A percentile compares a stretch with the other conserved stretches of the same genome.
phyloP scores from a whole-genome alignment of 2,888 invertebrate genomes.

The Microchrysa polita region DNA sequence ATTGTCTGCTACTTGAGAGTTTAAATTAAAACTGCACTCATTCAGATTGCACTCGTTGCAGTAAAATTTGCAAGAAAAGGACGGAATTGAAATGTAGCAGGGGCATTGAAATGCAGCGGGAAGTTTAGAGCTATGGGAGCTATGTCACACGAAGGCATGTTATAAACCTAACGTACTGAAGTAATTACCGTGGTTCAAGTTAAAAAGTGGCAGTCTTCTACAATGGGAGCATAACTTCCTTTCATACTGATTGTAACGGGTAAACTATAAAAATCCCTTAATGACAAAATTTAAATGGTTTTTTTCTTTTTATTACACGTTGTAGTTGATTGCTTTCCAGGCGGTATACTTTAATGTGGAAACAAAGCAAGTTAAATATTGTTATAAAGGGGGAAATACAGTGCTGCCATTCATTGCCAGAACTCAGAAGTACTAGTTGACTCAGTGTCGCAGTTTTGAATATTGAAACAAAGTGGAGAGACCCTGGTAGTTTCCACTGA shows the following conservation, averaged over 20 bases:
- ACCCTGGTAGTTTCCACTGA: too few species aligned
- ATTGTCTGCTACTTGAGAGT: conserved; percentile 39
- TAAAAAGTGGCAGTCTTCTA: background rate
- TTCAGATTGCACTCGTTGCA: conserved; percentile 28
- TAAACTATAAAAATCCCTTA: conserved; percentile 45
- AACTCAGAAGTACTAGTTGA: background rate
- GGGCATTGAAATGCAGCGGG: background rate
- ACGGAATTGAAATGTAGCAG: background rate
- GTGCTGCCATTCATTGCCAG: background rate
- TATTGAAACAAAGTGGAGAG: too few species aligned
- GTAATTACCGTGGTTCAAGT: background rate
- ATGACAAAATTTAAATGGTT: conserved; percentile 48
- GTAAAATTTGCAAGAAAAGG: background rate
- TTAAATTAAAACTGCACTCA: conserved; percentile 44
- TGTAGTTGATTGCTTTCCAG: too few species aligned
- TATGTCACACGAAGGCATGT: background rate
- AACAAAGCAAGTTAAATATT: too few species aligned
- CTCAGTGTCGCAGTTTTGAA: too few species aligned
- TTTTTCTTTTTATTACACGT: conserved; percentile 14
- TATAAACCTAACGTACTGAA: too few species aligned
- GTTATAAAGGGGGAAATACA: too few species aligned
- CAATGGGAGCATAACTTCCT: background rate
- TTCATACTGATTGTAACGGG: conserved; percentile 10
- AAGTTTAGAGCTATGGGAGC: background rate
- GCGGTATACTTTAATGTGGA: too few species aligned